Percentiles rank a stretch among this genome's conserved stretches.
phyloP scores from a whole-genome alignment of 2,888 invertebrate species.

The Idaea dimidiata region DNA sequence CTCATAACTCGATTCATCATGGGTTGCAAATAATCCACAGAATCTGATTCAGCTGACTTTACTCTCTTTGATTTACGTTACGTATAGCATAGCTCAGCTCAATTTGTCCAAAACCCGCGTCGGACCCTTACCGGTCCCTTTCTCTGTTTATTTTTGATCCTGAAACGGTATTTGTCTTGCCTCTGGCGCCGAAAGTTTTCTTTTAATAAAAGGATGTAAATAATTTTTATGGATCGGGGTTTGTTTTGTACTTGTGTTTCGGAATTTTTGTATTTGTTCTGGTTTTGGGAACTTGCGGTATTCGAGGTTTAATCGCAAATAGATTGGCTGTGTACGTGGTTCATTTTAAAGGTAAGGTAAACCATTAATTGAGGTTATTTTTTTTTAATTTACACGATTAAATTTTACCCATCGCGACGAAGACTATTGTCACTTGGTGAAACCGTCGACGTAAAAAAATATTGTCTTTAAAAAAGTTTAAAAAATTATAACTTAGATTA shows the following conservation, averaged over 20 bases:
- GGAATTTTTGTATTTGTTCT: neutral
- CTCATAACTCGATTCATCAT: neutral
- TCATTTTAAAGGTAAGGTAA: too few relatives aligned
- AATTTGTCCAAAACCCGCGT: conserved; percentile 5
- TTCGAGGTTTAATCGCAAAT: neutral
- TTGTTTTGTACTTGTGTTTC: neutral
- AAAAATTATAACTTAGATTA: too few relatives aligned
- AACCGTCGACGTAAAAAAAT: too few relatives aligned
- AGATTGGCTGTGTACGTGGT: neutral
- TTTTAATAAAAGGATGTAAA: neutral
- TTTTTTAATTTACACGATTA: too few relatives aligned
- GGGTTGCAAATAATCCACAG: neutral
- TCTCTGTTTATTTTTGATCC: conserved; percentile 22
- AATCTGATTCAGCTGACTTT: neutral
- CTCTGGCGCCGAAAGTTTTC: conserved; percentile 3
- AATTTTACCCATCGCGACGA: too few relatives aligned
- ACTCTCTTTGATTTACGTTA: conserved; percentile 8
- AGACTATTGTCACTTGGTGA: too few relatives aligned
- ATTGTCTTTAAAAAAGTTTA: too few relatives aligned
- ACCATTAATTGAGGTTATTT: too few relatives aligned
- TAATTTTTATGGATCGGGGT: neutral
- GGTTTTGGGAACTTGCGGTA: neutral
- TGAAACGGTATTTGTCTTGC: conserved; percentile 21
- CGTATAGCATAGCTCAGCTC: conserved; percentile 3
- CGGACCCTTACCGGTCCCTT: conserved; percentile 12